Conservation (phyloP, 2,797 vertebrate species). For the Pteronotus mesoamericanus region DNA sequence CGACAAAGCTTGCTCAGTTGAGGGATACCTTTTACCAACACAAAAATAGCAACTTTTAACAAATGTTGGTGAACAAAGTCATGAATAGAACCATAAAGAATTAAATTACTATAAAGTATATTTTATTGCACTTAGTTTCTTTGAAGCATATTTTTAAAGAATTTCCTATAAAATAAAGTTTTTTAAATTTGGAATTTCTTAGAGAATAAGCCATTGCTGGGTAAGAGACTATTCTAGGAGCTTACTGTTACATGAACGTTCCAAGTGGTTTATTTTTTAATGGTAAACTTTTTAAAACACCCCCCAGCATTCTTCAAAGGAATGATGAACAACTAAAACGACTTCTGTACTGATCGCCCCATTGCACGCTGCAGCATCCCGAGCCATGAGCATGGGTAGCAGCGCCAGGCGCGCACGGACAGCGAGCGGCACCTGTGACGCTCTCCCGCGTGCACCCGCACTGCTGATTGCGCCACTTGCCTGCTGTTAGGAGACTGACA, state of each 20-base stretch:
- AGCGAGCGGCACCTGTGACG: not conserved
- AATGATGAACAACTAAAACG: not conserved
- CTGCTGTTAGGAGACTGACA: not conserved
- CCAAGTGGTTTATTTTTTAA: constrained; percentile 4
- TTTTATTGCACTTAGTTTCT: constrained; percentile 5
- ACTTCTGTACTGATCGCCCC: not conserved
- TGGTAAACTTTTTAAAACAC: not conserved
- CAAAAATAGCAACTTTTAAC: not conserved
- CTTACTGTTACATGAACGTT: constrained; percentile 8
- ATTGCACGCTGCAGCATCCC: not conserved
- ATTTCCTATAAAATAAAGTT: not conserved
- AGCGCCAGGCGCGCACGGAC: not conserved
- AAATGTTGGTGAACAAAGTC: not conserved
- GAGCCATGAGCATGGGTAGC: not conserved
- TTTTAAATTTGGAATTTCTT: not conserved
- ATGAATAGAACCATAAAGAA: constrained; percentile 16
- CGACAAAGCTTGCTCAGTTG: not conserved
- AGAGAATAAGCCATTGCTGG: not conserved
- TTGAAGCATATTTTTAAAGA: constrained; percentile 20
- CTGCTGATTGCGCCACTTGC: not conserved
- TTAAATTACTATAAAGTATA: not conserved
- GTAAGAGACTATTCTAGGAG: not conserved
- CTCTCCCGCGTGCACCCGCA: not conserved
- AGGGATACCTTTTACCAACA: not conserved
- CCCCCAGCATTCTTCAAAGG: not conserved